These are phyloP conservation scores for Tangara arthus DNA, from an alignment of 2,797 vertebrate genomes.

Conservation along the genomic window DNA sequence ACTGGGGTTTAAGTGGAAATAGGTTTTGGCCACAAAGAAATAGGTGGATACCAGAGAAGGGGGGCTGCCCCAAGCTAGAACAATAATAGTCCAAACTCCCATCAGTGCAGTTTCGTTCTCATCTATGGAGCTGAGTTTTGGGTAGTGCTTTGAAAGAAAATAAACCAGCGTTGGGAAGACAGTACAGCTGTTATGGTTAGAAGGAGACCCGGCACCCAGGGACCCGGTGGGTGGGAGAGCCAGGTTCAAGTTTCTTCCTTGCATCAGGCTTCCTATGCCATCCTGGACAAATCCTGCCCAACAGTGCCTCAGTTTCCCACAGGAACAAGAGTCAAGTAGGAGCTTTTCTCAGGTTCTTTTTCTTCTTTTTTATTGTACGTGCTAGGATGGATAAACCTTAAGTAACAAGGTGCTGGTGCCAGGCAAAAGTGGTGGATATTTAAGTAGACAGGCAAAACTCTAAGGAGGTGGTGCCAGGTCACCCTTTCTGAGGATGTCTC, in stretches of 20 bases:
- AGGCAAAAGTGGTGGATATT: neutral
- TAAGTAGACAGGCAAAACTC: neutral
- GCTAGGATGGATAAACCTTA: neutral
- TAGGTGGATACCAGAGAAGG: neutral
- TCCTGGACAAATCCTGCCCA: neutral
- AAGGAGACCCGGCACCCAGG: neutral
- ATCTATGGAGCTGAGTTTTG: neutral
- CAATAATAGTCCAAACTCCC: neutral
- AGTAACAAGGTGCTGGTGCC: neutral
- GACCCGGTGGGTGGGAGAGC: neutral
- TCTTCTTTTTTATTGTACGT: rapidly evolving
- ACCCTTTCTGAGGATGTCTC: neutral
- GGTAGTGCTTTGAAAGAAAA: neutral
- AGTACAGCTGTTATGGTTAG: neutral
- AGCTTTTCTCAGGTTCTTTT: neutral
- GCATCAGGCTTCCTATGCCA: neutral
- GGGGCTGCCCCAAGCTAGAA: neutral
- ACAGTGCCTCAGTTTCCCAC: neutral
- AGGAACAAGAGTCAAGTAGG: neutral
- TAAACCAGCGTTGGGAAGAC: neutral
- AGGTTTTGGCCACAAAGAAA: neutral
- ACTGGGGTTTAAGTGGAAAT: neutral
- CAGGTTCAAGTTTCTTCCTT: neutral
- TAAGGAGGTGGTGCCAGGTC: neutral
- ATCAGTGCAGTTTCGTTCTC: neutral